Evolutionary conservation across 2,888 invertebrate species (phyloP), one percentile per base, ranked within the genome.

Genomic region (Galeruca laticollis): DNA sequence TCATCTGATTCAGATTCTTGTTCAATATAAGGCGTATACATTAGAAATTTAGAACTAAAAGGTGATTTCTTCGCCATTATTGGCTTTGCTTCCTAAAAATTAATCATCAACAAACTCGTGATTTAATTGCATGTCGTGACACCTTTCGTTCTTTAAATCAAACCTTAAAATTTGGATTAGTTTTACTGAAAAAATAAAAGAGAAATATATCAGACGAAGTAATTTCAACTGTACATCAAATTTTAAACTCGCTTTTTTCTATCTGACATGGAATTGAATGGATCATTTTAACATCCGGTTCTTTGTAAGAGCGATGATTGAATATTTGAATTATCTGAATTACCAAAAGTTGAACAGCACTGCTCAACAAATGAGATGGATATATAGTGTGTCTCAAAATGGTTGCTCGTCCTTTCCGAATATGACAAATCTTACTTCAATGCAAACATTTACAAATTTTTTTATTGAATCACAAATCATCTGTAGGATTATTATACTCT

Each of bases 51-150:
- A 51, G 15, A 47, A 35, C 6, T 35, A 52, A 52, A 52, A 52
- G 13, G n/a, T 31, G n/a, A 54, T 54, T 26, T 26, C 13, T 31
- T 15, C n/a, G n/a, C n/a, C 26, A 54, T 54, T 8, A 54, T 31
- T 54, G 54, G n/a, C 54, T 54, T n/a, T 54, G 18, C 54, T 54
- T 54, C 54, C 54, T 54, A 26, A 54, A 54, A 31, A 26, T n/a
- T 54, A 31, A 26, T 26, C 31, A 54, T 8, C 21, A 54, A 54
- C n/a, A 54, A 54, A 26, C 21, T 54, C 26, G 54, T 54, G 54
- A 54, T 26, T 54, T 54, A 54, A 54, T 54, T 26, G 52, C 21
- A 20, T 11, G 52, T 54, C 54, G 54, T 54, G 54, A 54, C 26
- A 54, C 1, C 31, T 49, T n/a, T 49, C 49, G 49, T 49, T 49